Evolutionary conservation across 2,888 invertebrate genomes (phyloP).

Genomic region (Phaedon cochleariae): DNA sequence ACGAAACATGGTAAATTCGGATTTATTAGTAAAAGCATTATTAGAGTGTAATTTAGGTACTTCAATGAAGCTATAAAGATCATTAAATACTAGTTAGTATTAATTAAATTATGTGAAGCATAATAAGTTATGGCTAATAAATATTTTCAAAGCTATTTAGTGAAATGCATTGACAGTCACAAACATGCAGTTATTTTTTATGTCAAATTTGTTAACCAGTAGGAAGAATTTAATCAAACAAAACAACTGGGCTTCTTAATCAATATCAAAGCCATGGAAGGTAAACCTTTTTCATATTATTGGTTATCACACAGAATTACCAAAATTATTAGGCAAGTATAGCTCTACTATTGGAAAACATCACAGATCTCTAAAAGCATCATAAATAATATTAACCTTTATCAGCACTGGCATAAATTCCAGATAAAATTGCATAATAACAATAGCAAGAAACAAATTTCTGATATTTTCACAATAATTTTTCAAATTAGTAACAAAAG

Average conservation of each 20-base stretch:
- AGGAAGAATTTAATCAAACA: no score
- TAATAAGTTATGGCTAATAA: not conserved
- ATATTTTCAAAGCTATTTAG: not conserved
- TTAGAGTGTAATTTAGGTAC: slow-evolving; percentile 33
- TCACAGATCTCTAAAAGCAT: not conserved
- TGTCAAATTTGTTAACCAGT: no score
- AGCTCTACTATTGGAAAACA: not conserved
- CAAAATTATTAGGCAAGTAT: not conserved
- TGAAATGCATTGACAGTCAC: no score
- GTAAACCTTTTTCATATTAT: no score
- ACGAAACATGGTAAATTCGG: slow-evolving; percentile 11
- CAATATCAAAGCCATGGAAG: no score
- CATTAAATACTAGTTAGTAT: not conserved
- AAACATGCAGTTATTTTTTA: no score
- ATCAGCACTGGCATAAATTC: not conserved
- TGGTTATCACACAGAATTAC: no score
- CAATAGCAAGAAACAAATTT: slow-evolving; percentile 5
- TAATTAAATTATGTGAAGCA: not conserved
- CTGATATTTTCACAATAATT: not conserved
- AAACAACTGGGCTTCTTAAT: no score
- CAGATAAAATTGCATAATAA: no score
- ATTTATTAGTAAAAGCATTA: slow-evolving; percentile 11
- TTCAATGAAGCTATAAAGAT: not conserved
- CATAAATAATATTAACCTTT: no score
- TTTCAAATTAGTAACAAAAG: not conserved